Evolutionary conservation across 1,140 invertebrate genomes (phyloP).

Genomic region (Drosophila obscura): DNA sequence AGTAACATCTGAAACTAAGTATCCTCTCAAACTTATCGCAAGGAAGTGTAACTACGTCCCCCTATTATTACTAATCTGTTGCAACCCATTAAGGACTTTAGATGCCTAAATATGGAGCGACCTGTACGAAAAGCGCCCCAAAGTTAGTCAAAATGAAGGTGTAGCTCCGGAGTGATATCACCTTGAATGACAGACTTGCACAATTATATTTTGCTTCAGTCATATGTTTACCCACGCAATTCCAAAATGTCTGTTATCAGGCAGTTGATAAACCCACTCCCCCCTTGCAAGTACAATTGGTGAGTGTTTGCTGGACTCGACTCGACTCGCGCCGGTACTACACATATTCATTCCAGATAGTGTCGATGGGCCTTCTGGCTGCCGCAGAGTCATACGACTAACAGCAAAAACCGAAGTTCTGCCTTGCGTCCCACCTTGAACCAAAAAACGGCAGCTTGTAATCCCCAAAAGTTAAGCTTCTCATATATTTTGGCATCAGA

Average conservation of each 20-base stretch:
- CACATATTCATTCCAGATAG: conserved; percentile 33
- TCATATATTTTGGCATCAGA: conserved; percentile 42
- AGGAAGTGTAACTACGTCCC: no score
- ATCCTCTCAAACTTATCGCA: no score
- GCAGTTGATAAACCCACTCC: conserved; percentile 41
- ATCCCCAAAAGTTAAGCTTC: conserved; percentile 47
- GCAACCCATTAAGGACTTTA: no score
- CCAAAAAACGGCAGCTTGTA: conserved; percentile 42
- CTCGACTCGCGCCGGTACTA: conserved; percentile 8
- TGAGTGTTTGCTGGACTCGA: conserved; percentile 43
- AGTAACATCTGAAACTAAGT: no score
- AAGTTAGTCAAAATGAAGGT: no score
- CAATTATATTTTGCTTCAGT: conserved; percentile 51
- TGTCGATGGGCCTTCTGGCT: neutral
- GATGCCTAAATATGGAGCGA: no score
- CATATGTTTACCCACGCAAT: conserved; percentile 4
- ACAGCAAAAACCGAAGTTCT: no score
- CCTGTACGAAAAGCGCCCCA: no score
- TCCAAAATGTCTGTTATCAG: conserved; percentile 40
- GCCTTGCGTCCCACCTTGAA: conserved; percentile 48
- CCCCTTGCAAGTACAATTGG: conserved; percentile 31
- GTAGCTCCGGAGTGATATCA: conserved; percentile 41
- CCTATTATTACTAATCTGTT: no score
- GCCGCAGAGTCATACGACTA: no score
- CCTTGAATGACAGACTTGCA: conserved; percentile 55